Evolutionary conservation across 2,797 vertebrate species (phyloP), one percentile per base, ranked within the genome.

Genomic region (Argentina silus): DNA sequence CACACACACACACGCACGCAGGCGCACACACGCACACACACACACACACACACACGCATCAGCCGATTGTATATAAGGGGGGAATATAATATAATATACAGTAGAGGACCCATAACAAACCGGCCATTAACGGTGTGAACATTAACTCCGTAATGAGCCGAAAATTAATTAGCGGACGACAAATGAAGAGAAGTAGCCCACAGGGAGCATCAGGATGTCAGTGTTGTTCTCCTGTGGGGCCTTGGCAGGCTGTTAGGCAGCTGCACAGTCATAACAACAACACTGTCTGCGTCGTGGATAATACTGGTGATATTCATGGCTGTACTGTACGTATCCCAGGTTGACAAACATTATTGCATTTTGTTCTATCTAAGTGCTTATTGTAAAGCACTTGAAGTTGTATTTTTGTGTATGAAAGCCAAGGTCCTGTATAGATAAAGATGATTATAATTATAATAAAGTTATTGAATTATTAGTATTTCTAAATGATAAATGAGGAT

Each of bases 401-500:
- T 36, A 36, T 36, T 36, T 36, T 36, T 36, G 27, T 36, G 27
- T 36, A 36, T 36, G 27, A 36, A 36, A 36, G 27, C 27, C 27
- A 36, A 36, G 27, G 27, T 36, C 27, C 27, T 36, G 27, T 36
- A 36, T 36, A 36, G 27, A 36, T 36, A 36, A 36, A 36, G 27
- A 36, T 36, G 2, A 36, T 36, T 36, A 36, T 36, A 1, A 36
- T 36, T 36, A 36, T 2, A 1, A 1, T 36, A 36, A 1, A 36
- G 27, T 36, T 36, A 36, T 56, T 56, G 15, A 56, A 56, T 55
- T 36, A 36, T 36, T 36, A n/a, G n/a, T 14, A 55, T 9, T 51
- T 51, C 50, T 55, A 55, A 55, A 0, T 95, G 93, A 92, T 94
- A 67, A 21, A 36, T 43, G 15, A 57, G 43, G 0, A 36, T 36